Conservation (phyloP, 2,888 invertebrate genomes). For the Epinotia ramella region DNA sequence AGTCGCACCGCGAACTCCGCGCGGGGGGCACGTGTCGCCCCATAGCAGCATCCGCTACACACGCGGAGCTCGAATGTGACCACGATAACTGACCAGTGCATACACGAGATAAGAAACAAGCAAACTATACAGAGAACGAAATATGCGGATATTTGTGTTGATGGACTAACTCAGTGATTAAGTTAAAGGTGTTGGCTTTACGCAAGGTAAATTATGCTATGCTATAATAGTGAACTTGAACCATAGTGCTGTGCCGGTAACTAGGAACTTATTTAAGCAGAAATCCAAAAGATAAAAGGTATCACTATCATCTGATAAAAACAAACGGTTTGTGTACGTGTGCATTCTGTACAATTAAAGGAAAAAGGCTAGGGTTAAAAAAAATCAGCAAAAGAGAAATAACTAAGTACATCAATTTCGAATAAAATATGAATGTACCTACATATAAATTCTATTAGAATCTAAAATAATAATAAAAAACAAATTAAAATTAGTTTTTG, state of each 20-base stretch:
- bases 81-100: conserved; percentile 79
- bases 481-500: not conserved
- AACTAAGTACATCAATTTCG: not conserved
- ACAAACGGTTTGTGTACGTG: not conserved
- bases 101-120: conserved; percentile 69
- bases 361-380: not conserved
- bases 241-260: conserved; percentile 54
- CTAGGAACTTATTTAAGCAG: conserved; percentile 6
- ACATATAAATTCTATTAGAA: not conserved
- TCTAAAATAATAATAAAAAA: not conserved
- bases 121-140: conserved; percentile 57
- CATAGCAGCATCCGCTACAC: conserved; percentile 51
- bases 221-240: conserved; percentile 75
- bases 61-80: conserved; percentile 71
- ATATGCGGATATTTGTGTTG: conserved; percentile 65
- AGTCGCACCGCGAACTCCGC: conserved; percentile 73
- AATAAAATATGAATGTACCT: not conserved
- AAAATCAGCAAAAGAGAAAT: not conserved
- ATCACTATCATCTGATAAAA: not conserved
- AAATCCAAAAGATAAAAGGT: not conserved
- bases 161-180: conserved; percentile 61
- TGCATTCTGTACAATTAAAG: not conserved
- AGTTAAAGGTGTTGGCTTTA: conserved; percentile 68
- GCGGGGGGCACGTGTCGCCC: conserved; percentile 65
- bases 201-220: conserved; percentile 81